Conservation (phyloP, 2,888 invertebrate genomes). For the Meganola albula region DNA sequence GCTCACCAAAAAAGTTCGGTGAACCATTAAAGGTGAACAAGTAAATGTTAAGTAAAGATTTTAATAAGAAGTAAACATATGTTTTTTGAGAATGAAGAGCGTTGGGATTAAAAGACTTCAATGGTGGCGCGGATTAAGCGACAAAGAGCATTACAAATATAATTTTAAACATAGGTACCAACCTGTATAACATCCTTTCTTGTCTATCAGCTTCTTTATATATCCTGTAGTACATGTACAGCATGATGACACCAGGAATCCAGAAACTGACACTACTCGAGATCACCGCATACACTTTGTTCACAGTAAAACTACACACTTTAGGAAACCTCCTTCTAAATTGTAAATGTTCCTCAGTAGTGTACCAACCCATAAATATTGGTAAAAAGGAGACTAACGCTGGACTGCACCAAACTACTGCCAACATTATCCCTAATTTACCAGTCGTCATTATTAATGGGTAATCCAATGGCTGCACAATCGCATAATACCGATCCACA, state of each 20-base stretch:
- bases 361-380: slow-evolving; percentile 97
- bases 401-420: slow-evolving; percentile 94
- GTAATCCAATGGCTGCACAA: slow-evolving; percentile 95
- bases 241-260: slow-evolving; percentile 95
- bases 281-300: slow-evolving; percentile 90
- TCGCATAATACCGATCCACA: slow-evolving; percentile 93
- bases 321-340: slow-evolving; percentile 82
- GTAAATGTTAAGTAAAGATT: no score
- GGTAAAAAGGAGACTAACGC: slow-evolving; percentile 95
- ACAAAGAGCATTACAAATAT: background rate
- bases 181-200: slow-evolving; percentile 90
- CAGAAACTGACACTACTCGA: slow-evolving; percentile 95
- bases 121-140: no score
- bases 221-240: slow-evolving; percentile 94
- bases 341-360: slow-evolving; percentile 87
- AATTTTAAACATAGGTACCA: background rate
- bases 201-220: slow-evolving; percentile 91
- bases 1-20: no score
- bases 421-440: slow-evolving; percentile 87
- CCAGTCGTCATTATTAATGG: slow-evolving; percentile 94
- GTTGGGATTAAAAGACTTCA: no score
- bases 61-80: no score
- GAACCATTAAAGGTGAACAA: no score
- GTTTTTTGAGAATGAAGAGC: no score
- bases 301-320: slow-evolving; percentile 90